Evolutionary conservation across 1,140 invertebrate species (phyloP).

Genomic region (Cephus cinctus): DNA sequence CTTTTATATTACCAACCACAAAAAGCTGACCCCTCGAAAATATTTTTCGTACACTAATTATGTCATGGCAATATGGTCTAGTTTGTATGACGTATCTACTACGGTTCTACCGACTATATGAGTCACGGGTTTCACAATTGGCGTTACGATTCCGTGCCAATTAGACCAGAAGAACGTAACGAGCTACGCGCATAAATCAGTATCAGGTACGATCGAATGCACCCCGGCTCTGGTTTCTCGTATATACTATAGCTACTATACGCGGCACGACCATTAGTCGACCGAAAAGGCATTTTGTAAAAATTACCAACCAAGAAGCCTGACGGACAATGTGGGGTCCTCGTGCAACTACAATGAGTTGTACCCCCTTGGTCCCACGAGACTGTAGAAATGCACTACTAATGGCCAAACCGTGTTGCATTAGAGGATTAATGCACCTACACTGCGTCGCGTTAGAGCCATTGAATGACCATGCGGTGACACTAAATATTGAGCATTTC

Average conservation of each 20-base stretch:
- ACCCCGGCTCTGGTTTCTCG: conserved; percentile 14
- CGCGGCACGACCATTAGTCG: conserved; percentile 23
- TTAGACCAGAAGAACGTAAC: conserved; percentile 13
- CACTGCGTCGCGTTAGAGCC: conserved; percentile 20
- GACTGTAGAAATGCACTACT: conserved; percentile 43
- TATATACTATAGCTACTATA: too few relatives aligned
- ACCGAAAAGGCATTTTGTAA: conserved; percentile 34
- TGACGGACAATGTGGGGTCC: background rate
- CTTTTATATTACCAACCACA: too few relatives aligned
- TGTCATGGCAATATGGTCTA: too few relatives aligned
- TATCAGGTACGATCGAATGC: too few relatives aligned
- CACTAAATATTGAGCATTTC: too few relatives aligned
- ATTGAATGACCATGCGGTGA: too few relatives aligned
- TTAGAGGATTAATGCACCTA: conserved; percentile 42
- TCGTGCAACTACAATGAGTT: background rate
- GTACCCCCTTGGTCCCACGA: conserved; percentile 24
- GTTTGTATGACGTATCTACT: too few relatives aligned
- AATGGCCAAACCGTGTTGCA: conserved; percentile 48
- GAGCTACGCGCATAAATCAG: conserved; percentile 14
- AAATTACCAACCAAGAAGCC: conserved; percentile 31
- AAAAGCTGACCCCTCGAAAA: too few relatives aligned
- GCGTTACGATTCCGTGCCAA: conserved; percentile 9
- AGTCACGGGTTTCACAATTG: too few relatives aligned
- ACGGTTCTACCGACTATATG: too few relatives aligned
- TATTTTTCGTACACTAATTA: too few relatives aligned